These are phyloP conservation scores for Drosophila sucinea DNA, from an alignment of 1,140 invertebrate species.

Conservation along the genomic window DNA sequence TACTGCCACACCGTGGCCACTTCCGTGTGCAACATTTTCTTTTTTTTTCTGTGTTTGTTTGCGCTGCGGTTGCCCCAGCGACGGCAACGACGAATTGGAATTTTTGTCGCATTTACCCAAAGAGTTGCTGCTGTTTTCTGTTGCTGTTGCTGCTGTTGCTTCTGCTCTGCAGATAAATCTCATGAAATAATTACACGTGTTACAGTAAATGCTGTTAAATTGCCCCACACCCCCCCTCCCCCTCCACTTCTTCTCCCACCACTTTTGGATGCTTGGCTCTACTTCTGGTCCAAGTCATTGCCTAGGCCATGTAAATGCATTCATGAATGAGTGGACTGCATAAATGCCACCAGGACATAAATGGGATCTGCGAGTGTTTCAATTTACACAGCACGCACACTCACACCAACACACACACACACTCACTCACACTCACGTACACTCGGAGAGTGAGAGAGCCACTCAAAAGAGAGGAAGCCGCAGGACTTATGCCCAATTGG, in stretches of 20 bases:
- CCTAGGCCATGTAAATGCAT: constrained; percentile 70
- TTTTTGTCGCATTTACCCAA: constrained; percentile 82
- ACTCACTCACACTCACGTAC: no score
- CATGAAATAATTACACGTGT: constrained; percentile 83
- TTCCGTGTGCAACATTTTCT: constrained; percentile 6
- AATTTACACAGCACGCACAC: constrained; percentile 58
- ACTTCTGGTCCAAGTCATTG: constrained; percentile 20
- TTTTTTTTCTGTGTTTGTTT: constrained; percentile 50
- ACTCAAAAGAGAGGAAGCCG: constrained; percentile 39
- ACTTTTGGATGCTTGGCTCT: constrained; percentile 11
- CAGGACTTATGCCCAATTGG: constrained; percentile 77
- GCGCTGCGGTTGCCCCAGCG: constrained; percentile 54
- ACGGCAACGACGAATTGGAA: constrained; percentile 71
- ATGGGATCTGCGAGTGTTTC: constrained; percentile 70
- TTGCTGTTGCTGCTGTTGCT: constrained; percentile 38
- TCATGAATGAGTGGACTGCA: constrained; percentile 78
- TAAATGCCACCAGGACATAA: constrained; percentile 48
- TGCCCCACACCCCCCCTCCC: constrained; percentile 38
- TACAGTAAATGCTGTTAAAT: constrained; percentile 83
- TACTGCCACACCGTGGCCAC: background rate
- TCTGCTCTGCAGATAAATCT: constrained; percentile 82
- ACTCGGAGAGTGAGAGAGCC: background rate
- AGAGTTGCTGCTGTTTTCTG: constrained; percentile 56
- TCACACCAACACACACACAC: background rate
- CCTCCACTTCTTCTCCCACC: background rate